Conservation (phyloP, 2,113 vertebrate species). For the Grantiella picta region DNA sequence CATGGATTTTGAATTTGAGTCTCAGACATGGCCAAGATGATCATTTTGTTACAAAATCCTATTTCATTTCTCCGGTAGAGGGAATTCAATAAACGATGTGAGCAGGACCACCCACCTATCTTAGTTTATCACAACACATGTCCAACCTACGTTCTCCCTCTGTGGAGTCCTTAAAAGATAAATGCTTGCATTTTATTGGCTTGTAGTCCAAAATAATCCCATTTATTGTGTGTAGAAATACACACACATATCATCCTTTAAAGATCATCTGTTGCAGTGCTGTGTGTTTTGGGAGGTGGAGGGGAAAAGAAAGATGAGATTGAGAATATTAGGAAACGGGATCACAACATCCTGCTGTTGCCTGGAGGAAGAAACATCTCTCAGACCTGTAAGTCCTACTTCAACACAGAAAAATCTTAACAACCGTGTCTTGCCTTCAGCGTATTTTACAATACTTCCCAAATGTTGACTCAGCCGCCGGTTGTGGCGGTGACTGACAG, state of each 20-base stretch:
- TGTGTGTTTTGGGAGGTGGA: not conserved
- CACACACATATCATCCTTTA: not conserved
- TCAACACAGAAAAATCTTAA: not conserved
- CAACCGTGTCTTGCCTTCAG: not conserved
- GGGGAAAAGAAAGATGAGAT: not conserved
- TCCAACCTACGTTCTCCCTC: not conserved
- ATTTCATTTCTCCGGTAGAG: not conserved
- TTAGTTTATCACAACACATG: not conserved
- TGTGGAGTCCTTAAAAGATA: not conserved
- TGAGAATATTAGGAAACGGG: not conserved
- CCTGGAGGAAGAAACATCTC: not conserved
- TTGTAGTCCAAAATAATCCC: not conserved
- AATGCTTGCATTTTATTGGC: not conserved
- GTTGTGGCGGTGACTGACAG: accelerated
- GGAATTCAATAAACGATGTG: not conserved
- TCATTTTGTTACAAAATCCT: not conserved
- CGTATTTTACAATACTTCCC: accelerated
- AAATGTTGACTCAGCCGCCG: accelerated
- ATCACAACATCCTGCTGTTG: not conserved
- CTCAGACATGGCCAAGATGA: not conserved
- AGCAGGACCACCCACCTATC: not conserved
- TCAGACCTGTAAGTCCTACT: not conserved
- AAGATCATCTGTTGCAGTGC: not conserved
- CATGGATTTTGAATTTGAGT: not conserved
- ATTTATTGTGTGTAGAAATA: not conserved